Base-by-base conservation (phyloP, 2,888 invertebrate genomes). In the Caenorhabditis japonica region DNA sequence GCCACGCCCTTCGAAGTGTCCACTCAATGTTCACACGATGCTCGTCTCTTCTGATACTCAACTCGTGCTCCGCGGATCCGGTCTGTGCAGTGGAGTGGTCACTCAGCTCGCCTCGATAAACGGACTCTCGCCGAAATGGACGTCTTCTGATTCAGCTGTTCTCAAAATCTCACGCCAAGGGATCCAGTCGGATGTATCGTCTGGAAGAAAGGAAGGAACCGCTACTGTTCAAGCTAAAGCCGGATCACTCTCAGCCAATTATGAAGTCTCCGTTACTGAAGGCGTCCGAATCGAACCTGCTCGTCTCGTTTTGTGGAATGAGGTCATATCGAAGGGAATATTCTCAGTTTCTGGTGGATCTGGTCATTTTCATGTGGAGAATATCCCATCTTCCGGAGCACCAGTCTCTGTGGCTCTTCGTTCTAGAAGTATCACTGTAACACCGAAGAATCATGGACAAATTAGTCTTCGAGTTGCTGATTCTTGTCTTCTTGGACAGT, bases 301-400 rank as follows among this genome's bases (percentile, higher is more conserved):
- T 10, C 49, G 60, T n/a, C 47, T 75, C 13, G 62, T 66, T 43
- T 43, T 84, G 10, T 84, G 82, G 83, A 84, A 84, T 61, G 81
- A 83, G 44, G 52, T 60, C 12, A 69, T 74, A 3, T 76, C 73
- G 4, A 72, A 66, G 15, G 79, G 75, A 34, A 53, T 61, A 10
- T 55, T 84, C 34, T 25, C 52, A 8, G 34, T 84, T 17, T 13
- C 38, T n/a, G 84, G 84, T 8, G 84, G 84, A 30, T 83, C 83
- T n/a, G 84, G 84, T 17, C 79, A 83, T 51, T 84, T 83, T 47
- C 51, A 56, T n/a, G 41, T 84, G 12, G 81, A 80, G 13, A 62
- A 69, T 46, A 23, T 58, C 8, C 58, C 56, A 19, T 41, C 46
- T 3, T 5, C 34, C 5, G 43, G 34, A 13, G 17, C 53, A 2